Base-by-base conservation (phyloP, 2,888 invertebrate species). In the Unio delphinus region DNA sequence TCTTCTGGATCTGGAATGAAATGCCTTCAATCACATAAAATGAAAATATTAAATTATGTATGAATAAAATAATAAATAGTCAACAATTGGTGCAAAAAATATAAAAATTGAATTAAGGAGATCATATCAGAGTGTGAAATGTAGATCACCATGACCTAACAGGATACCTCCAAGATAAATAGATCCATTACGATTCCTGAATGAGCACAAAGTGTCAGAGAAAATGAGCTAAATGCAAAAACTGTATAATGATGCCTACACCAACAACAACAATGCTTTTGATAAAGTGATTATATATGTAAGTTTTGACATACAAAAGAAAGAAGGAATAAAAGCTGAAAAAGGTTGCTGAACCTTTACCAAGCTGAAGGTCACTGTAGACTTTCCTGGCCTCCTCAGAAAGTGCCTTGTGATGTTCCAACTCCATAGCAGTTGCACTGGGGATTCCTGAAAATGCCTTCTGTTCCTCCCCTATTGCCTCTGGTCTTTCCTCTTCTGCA, bases 371-470 rank as follows among this genome's bases (percentile, higher is more conserved):
- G 60, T 83, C 84, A 69, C 69, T 79, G 45, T 82, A 80, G 6
- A 84, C 80, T 61, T 72, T 72, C 30, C 78, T 73, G 18, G 84
- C 82, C 73, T 84, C 82, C 63, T 80, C 83, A 1, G 84, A 82
- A 65, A 84, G 69, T 1, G 74, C 78, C 57, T 78, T 80, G 59
- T 80, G 77, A 57, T 74, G 72, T 69, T 81, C 80, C 15, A 81
- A 68, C 45, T 80, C 81, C 1, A 76, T 72, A 2, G 79, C 73
- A 11, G 80, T 80, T 1, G 80, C 74, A 34, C 78, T 77, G n/a
- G 68, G 65, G 4, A 73, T 72, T 18, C 68, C 74, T 6, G 67
- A 23, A n/a, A 74, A 73, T 15, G 63, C 61, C 57, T 70, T 66
- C 45, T 69, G 76, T n/a, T 79, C 78, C 15, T 67, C 76, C 1